A percentile compares a stretch with the other conserved stretches of the same genome.
Conservation (phyloP, 2,797 vertebrate species). For the Phalanger gymnotis region DNA sequence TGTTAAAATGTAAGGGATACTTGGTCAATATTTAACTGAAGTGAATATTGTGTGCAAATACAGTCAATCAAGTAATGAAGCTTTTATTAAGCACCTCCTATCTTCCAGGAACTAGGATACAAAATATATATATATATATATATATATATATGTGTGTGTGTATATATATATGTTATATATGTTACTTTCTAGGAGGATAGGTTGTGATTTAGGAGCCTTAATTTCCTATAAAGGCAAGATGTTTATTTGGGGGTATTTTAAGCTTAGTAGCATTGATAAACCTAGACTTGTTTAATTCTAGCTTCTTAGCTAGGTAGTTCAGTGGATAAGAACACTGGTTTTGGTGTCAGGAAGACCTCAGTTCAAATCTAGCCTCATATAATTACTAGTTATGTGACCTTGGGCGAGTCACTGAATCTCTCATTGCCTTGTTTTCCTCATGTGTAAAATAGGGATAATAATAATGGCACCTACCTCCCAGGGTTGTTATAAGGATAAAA, state of each 20-base stretch:
- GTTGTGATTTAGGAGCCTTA: not conserved
- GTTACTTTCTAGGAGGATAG: not conserved
- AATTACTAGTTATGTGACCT: not conserved
- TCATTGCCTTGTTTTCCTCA: not conserved
- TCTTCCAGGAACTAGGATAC: not conserved
- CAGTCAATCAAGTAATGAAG: not conserved
- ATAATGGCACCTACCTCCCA: not conserved
- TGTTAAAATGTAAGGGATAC: not conserved
- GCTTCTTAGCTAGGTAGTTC: not conserved
- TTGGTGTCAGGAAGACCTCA: not conserved
- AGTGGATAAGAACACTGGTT: not conserved
- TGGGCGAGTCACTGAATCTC: not conserved
- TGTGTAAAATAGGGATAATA: not conserved
- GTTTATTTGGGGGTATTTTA: not conserved
- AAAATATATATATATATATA: too few relatives aligned
- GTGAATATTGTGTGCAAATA: not conserved
- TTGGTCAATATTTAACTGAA: not conserved
- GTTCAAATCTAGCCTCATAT: not conserved
- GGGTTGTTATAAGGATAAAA: not conserved
- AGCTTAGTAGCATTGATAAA: not conserved
- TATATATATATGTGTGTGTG: too few relatives aligned
- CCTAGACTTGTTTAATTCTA: not conserved
- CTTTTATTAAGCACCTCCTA: not conserved
- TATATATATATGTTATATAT: too few relatives aligned
- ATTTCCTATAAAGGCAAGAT: not conserved